Base-by-base conservation (phyloP, 1,140 invertebrate species). In the Solen grandis region DNA sequence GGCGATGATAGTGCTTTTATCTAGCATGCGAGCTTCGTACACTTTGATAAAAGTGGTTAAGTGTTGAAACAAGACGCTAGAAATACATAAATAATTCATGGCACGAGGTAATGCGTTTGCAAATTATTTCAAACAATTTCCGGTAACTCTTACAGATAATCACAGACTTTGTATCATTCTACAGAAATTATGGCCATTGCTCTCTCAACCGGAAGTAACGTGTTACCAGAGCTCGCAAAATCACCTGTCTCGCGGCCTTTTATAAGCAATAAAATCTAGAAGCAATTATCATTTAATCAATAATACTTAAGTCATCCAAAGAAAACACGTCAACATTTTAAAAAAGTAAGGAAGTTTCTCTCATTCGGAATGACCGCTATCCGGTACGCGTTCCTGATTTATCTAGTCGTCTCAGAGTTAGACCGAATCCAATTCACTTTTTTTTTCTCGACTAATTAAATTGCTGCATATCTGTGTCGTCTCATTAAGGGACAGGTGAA, bases 81-180 rank as follows among this genome's bases (percentile, higher is more conserved):
- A n/a, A n/a, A n/a, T n/a, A n/a, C n/a, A n/a, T n/a, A n/a, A n/a
- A n/a, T n/a, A n/a, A n/a, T n/a, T n/a, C n/a, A n/a, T 10, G 19
- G 41, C 8, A 46, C 8, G 19, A 46, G 41, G 41, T 46, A 46
- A 19, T 46, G 19, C 41, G 41, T 10, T 19, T 46, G 8, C 31
- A 69, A 69, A 33, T 69, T 35, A 29, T 66, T 69, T 78, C 60
- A 63, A 38, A 69, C 57, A 78, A 78, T 78, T 78, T 78, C 75
- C 75, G 75, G 27, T 78, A 78, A 78, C 75, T 78, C 75, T 59
- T 65, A 19, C 29, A 78, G 75, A 78, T 78, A 78, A 78, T 57
- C 75, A 78, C 59, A 69, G 75, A 78, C 75, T 78, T 78, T 78
- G 63, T 78, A 78, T 78, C 75, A 66, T 59, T 55, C n/a, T 41